phyloP scores from a whole-genome alignment of 2,113 vertebrate genomes.

The Perccottus glenii region DNA sequence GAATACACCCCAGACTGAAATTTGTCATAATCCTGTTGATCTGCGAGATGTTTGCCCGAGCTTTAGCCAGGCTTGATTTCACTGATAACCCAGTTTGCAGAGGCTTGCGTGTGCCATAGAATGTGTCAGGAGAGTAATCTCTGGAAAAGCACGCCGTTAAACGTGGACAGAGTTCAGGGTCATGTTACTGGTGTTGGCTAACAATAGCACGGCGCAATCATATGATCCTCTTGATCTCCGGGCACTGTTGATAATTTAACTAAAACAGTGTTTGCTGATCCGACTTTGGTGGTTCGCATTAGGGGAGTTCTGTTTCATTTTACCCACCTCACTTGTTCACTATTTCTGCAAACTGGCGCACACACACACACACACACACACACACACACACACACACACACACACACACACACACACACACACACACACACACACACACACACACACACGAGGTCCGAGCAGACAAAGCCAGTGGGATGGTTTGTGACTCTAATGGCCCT shows the following conservation, averaged over 20 bases:
- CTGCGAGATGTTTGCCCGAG: conserved; percentile 54
- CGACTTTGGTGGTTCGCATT: conserved; percentile 27
- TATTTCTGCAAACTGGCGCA: conserved; percentile 30
- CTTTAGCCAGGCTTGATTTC: conserved; percentile 50
- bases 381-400: conserved; percentile 6
- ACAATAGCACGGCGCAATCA: conserved; percentile 36
- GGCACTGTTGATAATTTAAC: conserved; percentile 38
- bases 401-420: conserved; percentile 18
- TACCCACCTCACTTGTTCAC: conserved; percentile 33
- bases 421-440: conserved; percentile 17
- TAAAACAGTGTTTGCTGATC: conserved; percentile 18
- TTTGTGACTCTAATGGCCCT: conserved; percentile 57
- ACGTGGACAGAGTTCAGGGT: conserved; percentile 26
- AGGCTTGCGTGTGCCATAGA: conserved; percentile 50
- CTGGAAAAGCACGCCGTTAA: conserved; percentile 17
- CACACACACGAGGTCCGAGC: conserved; percentile 16
- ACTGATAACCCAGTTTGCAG: conserved; percentile 60
- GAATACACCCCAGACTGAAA: conserved; percentile 52
- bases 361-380: background rate
- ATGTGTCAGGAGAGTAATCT: conserved; percentile 50
- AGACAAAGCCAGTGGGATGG: conserved; percentile 48
- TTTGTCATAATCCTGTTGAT: conserved; percentile 67
- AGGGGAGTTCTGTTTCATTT: conserved; percentile 44
- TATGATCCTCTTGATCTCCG: conserved; percentile 41
- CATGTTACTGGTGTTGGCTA: conserved; percentile 51